Evolutionary conservation across 1,140 invertebrate species (phyloP).

Genomic region (Magallana gigas): DNA sequence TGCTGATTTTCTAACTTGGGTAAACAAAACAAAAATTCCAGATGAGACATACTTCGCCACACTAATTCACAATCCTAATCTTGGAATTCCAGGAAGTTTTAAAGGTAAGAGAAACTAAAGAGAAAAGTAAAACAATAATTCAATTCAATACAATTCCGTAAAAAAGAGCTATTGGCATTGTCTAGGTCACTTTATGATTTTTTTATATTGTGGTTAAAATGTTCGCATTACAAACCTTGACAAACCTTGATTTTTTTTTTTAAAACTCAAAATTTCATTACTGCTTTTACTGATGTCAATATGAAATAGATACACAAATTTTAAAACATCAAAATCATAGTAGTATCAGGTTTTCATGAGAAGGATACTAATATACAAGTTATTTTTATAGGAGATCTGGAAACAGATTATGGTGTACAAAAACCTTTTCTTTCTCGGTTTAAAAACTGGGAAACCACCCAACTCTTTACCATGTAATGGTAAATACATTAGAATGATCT

Average conservation of each 20-base stretch:
- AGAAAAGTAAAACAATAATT: too few relatives aligned
- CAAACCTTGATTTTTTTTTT: too few relatives aligned
- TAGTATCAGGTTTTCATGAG: too few relatives aligned
- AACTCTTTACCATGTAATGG: conserved; percentile 48
- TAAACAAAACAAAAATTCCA: conserved; percentile 59
- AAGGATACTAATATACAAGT: neutral
- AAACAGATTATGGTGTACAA: neutral
- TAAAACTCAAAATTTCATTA: too few relatives aligned
- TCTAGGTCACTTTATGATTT: too few relatives aligned
- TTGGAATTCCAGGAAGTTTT: conserved; percentile 64
- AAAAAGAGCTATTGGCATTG: too few relatives aligned
- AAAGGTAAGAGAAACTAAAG: conserved; percentile 44
- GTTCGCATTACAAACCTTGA: too few relatives aligned
- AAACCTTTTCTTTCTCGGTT: neutral
- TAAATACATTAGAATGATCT: conserved; percentile 58
- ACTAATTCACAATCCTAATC: conserved; percentile 68
- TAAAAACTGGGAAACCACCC: neutral
- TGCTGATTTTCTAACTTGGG: conserved; percentile 67
- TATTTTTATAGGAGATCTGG: neutral
- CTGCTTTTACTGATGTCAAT: too few relatives aligned
- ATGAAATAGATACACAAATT: too few relatives aligned
- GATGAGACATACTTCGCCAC: conserved; percentile 70
- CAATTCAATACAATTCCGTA: too few relatives aligned
- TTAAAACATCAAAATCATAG: too few relatives aligned
- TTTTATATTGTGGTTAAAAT: too few relatives aligned